These are phyloP conservation scores for Chelidonichthys spinosus DNA, from an alignment of 2,797 vertebrate genomes.

Conservation along the genomic window DNA sequence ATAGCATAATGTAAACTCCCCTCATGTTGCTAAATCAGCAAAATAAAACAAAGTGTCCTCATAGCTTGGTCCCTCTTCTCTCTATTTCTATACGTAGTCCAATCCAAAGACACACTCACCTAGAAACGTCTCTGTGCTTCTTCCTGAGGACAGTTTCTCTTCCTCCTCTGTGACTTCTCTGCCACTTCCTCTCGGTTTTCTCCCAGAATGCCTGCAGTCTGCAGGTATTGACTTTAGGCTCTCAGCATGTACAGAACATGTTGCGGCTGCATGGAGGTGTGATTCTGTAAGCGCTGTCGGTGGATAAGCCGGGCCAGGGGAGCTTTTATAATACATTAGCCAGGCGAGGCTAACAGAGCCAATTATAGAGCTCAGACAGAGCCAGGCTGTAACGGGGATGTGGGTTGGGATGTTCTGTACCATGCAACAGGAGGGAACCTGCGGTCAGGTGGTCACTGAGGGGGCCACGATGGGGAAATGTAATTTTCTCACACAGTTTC, in stretches of 20 bases:
- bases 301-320: constrained; percentile 45
- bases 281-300: constrained; percentile 27
- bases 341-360: constrained; percentile 43
- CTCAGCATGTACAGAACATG: constrained; percentile 26
- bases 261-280: constrained; percentile 3
- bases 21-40: background rate
- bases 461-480: background rate
- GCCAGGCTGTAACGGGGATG: constrained; percentile 13
- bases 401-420: constrained; percentile 24
- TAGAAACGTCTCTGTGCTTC: constrained; percentile 14
- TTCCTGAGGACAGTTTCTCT: constrained; percentile 14
- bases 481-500: constrained; percentile 2
- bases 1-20: background rate
- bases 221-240: constrained; percentile 24
- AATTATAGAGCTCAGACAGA: constrained; percentile 51
- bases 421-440: background rate
- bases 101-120: constrained; percentile 42
- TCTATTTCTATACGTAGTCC: background rate
- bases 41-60: background rate
- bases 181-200: background rate
- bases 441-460: constrained; percentile 9
- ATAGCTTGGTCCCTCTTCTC: background rate
- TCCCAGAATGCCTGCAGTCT: constrained; percentile 21
- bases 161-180: background rate
- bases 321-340: constrained; percentile 62